Conservation (phyloP, 2,888 invertebrate species). For the Sicus ferrugineus region DNA sequence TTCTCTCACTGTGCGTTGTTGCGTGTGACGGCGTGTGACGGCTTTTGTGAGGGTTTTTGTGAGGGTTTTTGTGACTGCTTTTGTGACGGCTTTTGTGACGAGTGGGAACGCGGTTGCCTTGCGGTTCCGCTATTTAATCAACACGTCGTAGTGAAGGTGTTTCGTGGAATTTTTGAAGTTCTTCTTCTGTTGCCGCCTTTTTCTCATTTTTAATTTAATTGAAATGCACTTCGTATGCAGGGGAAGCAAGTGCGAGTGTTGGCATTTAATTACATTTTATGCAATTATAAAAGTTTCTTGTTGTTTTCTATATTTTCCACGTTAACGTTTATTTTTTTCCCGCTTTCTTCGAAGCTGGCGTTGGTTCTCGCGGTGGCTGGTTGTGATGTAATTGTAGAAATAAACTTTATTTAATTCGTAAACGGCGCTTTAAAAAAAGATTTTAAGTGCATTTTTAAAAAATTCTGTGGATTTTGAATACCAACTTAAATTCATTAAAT, state of each 20-base stretch:
- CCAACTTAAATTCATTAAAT: no score
- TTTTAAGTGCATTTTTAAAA: no score
- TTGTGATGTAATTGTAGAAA: no score
- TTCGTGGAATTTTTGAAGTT: conserved; percentile 20
- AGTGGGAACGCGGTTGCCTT: no score
- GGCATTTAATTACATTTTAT: neutral
- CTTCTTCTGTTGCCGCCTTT: neutral
- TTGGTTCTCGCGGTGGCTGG: neutral
- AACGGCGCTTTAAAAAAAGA: no score
- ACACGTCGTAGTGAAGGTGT: conserved; percentile 31
- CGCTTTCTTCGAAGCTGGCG: neutral
- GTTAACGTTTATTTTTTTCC: neutral
- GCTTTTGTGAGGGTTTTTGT: no score
- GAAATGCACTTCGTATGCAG: neutral
- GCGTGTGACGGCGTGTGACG: neutral
- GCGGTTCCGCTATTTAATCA: no score
- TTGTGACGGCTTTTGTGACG: no score
- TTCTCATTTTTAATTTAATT: neutral
- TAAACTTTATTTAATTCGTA: no score
- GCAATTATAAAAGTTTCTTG: no score
- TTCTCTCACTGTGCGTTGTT: neutral
- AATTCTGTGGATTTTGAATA: no score
- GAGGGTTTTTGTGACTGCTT: no score
- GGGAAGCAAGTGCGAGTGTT: neutral
- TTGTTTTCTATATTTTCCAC: neutral